Percentiles rank a stretch among this genome's conserved stretches.
phyloP scores from a whole-genome alignment of 2,888 invertebrate genomes.

The Rhyacophila evoluta region DNA sequence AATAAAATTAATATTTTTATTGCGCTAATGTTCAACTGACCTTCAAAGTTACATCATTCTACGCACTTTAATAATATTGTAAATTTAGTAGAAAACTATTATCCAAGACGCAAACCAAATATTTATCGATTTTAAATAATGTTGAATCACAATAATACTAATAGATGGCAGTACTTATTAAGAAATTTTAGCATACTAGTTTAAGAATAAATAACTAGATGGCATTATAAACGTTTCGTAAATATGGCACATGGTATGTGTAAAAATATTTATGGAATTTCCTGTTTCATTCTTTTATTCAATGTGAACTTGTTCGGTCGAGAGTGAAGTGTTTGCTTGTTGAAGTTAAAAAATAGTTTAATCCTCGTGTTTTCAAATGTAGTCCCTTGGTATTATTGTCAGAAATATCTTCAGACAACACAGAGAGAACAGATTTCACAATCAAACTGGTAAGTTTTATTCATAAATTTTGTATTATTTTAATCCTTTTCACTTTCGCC shows the following conservation, averaged over 20 bases:
- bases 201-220: neutral
- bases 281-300: conserved; percentile 13
- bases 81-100: neutral
- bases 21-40: too few species aligned
- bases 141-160: neutral
- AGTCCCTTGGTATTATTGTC: conserved; percentile 63
- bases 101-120: neutral
- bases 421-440: neutral
- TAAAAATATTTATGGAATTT: conserved; percentile 11
- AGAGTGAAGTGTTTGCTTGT: conserved; percentile 28
- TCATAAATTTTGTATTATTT: neutral
- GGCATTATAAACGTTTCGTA: neutral
- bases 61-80: too few species aligned
- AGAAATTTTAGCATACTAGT: neutral
- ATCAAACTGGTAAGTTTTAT: conserved; percentile 36
- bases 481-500: neutral
- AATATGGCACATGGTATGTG: neutral
- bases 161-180: neutral
- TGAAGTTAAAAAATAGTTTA: conserved; percentile 34
- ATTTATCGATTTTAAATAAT: neutral
- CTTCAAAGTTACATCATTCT: too few species aligned
- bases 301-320: conserved; percentile 32
- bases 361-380: conserved; percentile 67
- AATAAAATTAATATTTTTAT: too few species aligned
- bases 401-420: conserved; percentile 37